These are phyloP conservation scores for Zaprionus nigranus DNA, from an alignment of 1,140 invertebrate species.

Conservation along the genomic window DNA sequence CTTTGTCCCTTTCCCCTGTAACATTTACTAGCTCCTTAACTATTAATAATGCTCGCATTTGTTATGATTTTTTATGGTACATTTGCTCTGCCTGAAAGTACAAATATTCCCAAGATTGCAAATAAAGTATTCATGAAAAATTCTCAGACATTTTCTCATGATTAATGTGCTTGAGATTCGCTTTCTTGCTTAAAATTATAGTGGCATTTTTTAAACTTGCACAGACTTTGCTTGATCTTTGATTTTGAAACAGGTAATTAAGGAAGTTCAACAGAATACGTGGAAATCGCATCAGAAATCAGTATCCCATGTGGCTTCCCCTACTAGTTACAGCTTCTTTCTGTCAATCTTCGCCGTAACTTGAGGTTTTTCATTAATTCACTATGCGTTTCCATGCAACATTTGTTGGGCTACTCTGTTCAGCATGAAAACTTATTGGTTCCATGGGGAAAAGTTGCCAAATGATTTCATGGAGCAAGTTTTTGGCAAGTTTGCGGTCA, in stretches of 20 bases:
- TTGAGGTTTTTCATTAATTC: slow-evolving; percentile 9
- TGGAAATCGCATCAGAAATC: not conserved
- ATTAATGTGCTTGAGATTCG: slow-evolving; percentile 10
- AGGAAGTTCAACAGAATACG: not conserved
- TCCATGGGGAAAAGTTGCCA: slow-evolving; percentile 13
- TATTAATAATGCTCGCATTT: slow-evolving; percentile 18
- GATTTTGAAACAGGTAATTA: not conserved
- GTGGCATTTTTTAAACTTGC: not conserved
- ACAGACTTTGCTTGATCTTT: not conserved
- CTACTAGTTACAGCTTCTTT: not conserved
- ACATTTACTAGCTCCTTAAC: not conserved
- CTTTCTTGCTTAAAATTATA: slow-evolving; percentile 1
- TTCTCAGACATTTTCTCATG: slow-evolving; percentile 6
- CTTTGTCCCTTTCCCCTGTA: not conserved
- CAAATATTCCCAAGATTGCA: slow-evolving; percentile 6
- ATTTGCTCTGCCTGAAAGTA: slow-evolving; percentile 15
- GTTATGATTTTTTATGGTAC: slow-evolving; percentile 18
- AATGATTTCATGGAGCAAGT: slow-evolving; percentile 29
- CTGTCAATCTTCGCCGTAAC: not conserved
- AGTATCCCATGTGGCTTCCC: too few species aligned
- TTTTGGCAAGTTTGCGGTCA: slow-evolving; percentile 31
- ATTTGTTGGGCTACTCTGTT: slow-evolving; percentile 27
- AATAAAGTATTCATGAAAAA: slow-evolving; percentile 21
- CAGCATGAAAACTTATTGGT: slow-evolving; percentile 23
- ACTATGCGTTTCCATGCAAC: slow-evolving; percentile 25